A percentile compares a stretch with the other conserved stretches of the same genome.
Evolutionary conservation across 2,888 invertebrate species (phyloP).

Genomic region (Tenthredo amoena): DNA sequence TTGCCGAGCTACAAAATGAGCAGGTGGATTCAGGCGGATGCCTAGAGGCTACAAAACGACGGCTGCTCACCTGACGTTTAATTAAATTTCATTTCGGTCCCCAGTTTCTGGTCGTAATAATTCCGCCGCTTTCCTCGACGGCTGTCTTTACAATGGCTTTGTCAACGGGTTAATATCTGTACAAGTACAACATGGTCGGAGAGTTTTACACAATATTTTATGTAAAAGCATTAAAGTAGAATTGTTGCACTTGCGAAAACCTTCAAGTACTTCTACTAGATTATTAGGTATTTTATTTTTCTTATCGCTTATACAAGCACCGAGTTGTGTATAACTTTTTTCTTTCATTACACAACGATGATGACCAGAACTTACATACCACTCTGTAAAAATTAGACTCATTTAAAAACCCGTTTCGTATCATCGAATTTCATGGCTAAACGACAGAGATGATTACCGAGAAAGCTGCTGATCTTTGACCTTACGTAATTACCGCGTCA

Average conservation of each 20-base stretch:
- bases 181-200: neutral
- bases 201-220: neutral
- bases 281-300: neutral
- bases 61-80: slow-evolving; percentile 51
- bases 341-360: neutral
- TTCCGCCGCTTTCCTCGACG: slow-evolving; percentile 19
- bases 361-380: neutral
- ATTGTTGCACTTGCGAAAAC: neutral
- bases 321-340: neutral
- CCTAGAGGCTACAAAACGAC: slow-evolving; percentile 40
- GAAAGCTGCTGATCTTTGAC: neutral
- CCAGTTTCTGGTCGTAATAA: slow-evolving; percentile 18
- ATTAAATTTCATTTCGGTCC: slow-evolving; percentile 44
- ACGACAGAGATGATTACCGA: slow-evolving; percentile 7
- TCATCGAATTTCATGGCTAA: neutral
- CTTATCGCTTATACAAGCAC: neutral
- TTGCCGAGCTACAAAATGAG: slow-evolving; percentile 36
- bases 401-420: neutral
- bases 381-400: neutral
- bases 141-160: slow-evolving; percentile 29
- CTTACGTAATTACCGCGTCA: neutral
- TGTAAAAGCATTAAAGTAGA: neutral
- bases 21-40: slow-evolving; percentile 45
- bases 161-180: slow-evolving; percentile 29
- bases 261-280: neutral